phyloP scores from a whole-genome alignment of 2,888 invertebrate species.

The Leptothorax acervorum region DNA sequence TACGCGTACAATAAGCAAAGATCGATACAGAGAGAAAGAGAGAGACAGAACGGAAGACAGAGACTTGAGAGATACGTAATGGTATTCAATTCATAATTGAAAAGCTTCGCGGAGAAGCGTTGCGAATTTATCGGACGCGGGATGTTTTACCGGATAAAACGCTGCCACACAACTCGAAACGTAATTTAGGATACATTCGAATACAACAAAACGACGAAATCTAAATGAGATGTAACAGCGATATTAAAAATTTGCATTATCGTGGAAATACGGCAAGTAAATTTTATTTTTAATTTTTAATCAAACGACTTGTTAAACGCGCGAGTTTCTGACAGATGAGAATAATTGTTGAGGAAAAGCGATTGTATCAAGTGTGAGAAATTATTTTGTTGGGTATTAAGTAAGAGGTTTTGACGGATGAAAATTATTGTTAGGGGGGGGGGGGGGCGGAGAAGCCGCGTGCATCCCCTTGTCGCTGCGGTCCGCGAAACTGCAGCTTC shows the following conservation, averaged over 20 bases:
- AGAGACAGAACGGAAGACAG: conserved; percentile 3
- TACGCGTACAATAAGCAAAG: neutral
- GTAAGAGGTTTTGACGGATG: neutral
- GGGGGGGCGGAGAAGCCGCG: neutral
- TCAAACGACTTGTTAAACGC: neutral
- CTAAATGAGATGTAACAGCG: neutral
- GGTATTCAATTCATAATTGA: conserved; percentile 40
- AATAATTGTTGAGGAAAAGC: neutral
- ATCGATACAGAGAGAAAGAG: conserved; percentile 4
- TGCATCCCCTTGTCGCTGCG: conserved; percentile 2
- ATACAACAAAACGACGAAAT: neutral
- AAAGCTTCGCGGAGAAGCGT: conserved; percentile 7
- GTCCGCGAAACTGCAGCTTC: conserved; percentile 20
- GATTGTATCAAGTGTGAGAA: neutral
- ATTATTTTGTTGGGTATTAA: conserved; percentile 11
- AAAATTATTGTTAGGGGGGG: conserved; percentile 13
- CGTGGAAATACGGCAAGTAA: neutral
- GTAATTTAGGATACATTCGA: neutral
- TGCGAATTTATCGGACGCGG: conserved; percentile 35
- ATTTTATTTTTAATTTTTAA: conserved; percentile 15
- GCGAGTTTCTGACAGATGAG: neutral
- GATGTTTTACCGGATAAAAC: neutral
- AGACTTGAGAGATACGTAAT: neutral
- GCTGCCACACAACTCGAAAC: neutral
- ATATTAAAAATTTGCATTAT: conserved; percentile 20